Evolutionary conservation across 2,888 invertebrate genomes (phyloP).

Genomic region (Epirrhoe tristata): DNA sequence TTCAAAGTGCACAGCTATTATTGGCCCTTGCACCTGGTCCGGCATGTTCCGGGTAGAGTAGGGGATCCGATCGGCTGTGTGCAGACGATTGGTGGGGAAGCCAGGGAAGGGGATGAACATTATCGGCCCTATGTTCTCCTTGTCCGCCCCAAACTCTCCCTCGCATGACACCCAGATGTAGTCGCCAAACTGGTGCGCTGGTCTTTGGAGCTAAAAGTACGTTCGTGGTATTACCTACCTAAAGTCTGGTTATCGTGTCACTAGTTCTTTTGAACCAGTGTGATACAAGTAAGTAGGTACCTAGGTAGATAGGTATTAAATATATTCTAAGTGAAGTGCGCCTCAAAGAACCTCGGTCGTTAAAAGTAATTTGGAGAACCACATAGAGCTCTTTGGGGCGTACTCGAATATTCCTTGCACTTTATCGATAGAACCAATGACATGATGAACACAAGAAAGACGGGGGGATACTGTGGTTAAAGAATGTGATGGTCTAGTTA

Average conservation of each 20-base stretch:
- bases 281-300: no score
- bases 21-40: slow-evolving; percentile 67
- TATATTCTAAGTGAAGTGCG: no score
- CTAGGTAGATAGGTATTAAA: no score
- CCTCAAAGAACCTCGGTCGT: no score
- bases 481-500: no score
- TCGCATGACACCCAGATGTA: slow-evolving; percentile 93
- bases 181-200: slow-evolving; percentile 76
- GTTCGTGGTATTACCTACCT: not conserved
- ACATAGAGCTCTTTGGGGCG: no score
- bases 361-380: no score
- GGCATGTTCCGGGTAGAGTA: slow-evolving; percentile 65
- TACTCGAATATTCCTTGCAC: no score
- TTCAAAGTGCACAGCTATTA: slow-evolving; percentile 73
- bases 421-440: no score
- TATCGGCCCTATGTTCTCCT: slow-evolving; percentile 90
- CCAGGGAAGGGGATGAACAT: slow-evolving; percentile 88
- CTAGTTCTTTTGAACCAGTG: no score
- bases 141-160: slow-evolving; percentile 91
- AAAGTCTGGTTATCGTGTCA: not conserved
- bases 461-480: no score
- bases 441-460: no score
- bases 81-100: slow-evolving; percentile 73
- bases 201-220: slow-evolving; percentile 57
- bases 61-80: slow-evolving; percentile 74